A percentile compares a stretch with the other conserved stretches of the same genome.
Conservation (phyloP, 2,797 vertebrate species). For the Centropyge bicolor region DNA sequence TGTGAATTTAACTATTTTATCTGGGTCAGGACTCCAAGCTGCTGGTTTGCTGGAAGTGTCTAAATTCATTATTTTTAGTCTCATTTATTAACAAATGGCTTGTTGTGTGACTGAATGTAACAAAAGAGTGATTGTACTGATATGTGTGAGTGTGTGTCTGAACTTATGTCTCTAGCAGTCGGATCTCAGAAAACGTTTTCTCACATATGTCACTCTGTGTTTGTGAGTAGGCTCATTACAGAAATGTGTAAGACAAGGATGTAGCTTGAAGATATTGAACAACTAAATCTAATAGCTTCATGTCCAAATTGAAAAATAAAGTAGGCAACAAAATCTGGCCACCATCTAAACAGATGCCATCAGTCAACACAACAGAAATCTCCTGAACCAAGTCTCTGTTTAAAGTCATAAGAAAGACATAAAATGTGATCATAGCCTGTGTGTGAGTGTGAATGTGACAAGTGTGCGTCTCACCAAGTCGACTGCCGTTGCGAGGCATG, state of each 20-base stretch:
- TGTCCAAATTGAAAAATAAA: background rate
- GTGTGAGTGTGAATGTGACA: slow-evolving; percentile 2
- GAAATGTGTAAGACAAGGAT: background rate
- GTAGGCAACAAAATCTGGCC: background rate
- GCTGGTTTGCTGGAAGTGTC: slow-evolving; percentile 6
- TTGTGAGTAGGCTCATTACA: slow-evolving; percentile 20
- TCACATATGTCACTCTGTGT: background rate
- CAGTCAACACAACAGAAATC: background rate
- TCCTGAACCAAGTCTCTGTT: background rate
- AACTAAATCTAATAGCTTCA: background rate
- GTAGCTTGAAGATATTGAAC: background rate
- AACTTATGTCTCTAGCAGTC: slow-evolving; percentile 1
- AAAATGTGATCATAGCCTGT: background rate
- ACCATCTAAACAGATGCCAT: background rate
- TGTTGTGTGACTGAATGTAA: slow-evolving; percentile 12
- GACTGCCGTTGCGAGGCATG: slow-evolving; percentile 95
- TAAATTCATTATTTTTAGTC: slow-evolving; percentile 7
- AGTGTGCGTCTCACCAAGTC: slow-evolving; percentile 89
- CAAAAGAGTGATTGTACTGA: slow-evolving; percentile 7
- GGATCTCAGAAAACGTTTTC: slow-evolving; percentile 12
- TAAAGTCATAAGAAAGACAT: background rate
- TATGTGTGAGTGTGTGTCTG: background rate
- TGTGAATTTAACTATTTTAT: slow-evolving; percentile 18
- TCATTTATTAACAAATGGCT: slow-evolving; percentile 28
- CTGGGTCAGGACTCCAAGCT: slow-evolving; percentile 15